Percentiles rank a stretch among this genome's conserved stretches.
Evolutionary conservation across 2,113 vertebrate genomes (phyloP).

Genomic region (Aphyosemion australe): DNA sequence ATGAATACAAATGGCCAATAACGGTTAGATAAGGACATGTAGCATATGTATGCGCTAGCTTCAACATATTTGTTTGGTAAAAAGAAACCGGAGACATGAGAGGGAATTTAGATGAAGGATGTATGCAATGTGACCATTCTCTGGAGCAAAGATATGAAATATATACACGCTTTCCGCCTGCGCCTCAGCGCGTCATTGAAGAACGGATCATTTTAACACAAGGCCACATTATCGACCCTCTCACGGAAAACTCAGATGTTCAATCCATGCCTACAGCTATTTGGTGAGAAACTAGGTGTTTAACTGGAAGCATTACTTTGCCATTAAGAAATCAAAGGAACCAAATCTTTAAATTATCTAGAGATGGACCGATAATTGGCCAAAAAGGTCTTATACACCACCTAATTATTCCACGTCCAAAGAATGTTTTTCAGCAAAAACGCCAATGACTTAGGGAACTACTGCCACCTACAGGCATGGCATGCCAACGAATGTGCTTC

Average conservation of each 20-base stretch:
- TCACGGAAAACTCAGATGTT: not conserved
- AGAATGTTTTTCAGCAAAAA: too few species aligned
- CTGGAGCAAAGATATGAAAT: not conserved
- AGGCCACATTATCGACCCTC: not conserved
- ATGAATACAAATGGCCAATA: slow-evolving; percentile 63
- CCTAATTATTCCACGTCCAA: too few species aligned
- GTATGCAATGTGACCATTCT: not conserved
- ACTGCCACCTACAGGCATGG: too few species aligned
- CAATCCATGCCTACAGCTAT: not conserved
- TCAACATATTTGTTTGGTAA: not conserved
- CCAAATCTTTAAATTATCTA: too few species aligned
- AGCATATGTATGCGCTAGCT: not conserved
- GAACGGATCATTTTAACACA: not conserved
- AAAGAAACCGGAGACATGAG: not conserved
- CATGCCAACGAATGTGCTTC: too few species aligned
- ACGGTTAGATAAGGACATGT: slow-evolving; percentile 61
- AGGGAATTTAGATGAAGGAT: slow-evolving; percentile 5
- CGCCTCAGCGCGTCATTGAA: not conserved
- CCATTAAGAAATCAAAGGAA: too few species aligned
- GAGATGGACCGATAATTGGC: too few species aligned
- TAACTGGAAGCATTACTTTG: too few species aligned
- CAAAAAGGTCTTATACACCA: too few species aligned
- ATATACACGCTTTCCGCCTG: not conserved
- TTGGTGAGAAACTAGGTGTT: too few species aligned
- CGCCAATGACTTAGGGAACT: too few species aligned